Evolutionary conservation across 2,888 invertebrate genomes (phyloP).

Genomic region (Dryadula phaetusa): DNA sequence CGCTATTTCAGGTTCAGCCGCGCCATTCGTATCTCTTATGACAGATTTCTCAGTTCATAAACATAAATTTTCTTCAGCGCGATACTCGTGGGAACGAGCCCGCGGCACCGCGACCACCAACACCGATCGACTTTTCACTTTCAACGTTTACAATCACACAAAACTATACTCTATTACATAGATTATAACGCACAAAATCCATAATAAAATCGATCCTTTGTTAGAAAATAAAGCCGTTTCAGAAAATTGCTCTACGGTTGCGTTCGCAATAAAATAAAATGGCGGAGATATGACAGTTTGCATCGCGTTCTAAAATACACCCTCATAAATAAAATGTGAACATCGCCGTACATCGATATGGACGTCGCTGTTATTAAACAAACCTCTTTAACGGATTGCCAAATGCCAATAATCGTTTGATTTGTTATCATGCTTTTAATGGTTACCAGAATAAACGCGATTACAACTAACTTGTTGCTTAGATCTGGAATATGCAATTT

Average conservation of each 20-base stretch:
- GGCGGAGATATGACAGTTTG: constrained; percentile 58
- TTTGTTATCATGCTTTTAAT: constrained; percentile 46
- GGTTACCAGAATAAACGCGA: constrained; percentile 39
- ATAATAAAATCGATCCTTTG: constrained; percentile 41
- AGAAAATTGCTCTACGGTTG: constrained; percentile 72
- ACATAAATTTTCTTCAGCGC: constrained; percentile 81
- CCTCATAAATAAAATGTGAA: constrained; percentile 70
- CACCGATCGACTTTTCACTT: constrained; percentile 80
- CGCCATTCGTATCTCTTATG: constrained; percentile 79
- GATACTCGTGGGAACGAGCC: constrained; percentile 81
- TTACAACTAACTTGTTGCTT: constrained; percentile 29
- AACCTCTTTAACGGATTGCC: constrained; percentile 45
- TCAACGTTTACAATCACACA: constrained; percentile 52
- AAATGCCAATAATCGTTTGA: constrained; percentile 45
- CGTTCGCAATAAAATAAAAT: constrained; percentile 72
- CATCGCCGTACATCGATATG: constrained; percentile 61
- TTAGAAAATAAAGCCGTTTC: constrained; percentile 76
- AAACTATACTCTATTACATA: constrained; percentile 54
- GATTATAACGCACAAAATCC: constrained; percentile 48
- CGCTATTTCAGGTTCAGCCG: constrained; percentile 76
- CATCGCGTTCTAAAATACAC: constrained; percentile 56
- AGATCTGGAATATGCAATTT: not conserved
- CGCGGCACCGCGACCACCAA: constrained; percentile 77
- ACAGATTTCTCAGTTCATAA: constrained; percentile 83
- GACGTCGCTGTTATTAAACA: constrained; percentile 52